phyloP scores from a whole-genome alignment of 2,888 invertebrate species.

The Diaphora mendica region DNA sequence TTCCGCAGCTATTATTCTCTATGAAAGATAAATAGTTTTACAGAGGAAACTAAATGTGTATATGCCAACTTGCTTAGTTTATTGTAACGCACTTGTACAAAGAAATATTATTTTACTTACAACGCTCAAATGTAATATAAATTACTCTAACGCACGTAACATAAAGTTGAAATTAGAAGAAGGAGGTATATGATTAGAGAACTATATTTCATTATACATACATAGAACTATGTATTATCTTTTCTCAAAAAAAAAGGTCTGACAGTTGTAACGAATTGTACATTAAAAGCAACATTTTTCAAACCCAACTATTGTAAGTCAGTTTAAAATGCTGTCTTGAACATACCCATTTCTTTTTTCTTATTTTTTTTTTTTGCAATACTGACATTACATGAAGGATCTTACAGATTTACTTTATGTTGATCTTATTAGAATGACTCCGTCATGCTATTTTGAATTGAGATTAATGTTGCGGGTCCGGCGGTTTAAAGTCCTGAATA shows the following conservation, averaged over 20 bases:
- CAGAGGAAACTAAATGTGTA: neutral
- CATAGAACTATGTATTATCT: too few species aligned
- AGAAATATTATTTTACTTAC: neutral
- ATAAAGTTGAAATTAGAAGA: neutral
- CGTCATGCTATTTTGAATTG: neutral
- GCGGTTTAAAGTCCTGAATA: too few species aligned
- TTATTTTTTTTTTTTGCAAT: neutral
- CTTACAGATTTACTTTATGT: neutral
- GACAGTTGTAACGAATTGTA: neutral
- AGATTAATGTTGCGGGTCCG: neutral
- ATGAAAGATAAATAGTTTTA: neutral
- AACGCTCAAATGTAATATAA: neutral
- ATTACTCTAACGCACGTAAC: neutral
- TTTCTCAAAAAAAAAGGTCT: neutral
- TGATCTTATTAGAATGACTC: neutral
- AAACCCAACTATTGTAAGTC: neutral
- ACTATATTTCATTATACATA: too few species aligned
- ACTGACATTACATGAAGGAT: neutral
- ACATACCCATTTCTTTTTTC: neutral
- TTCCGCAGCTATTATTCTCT: neutral
- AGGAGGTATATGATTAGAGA: neutral
- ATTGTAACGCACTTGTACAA: neutral
- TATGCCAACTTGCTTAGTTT: constrained; percentile 3
- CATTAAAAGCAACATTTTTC: neutral
- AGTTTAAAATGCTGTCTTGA: neutral